Evolutionary conservation across 2,797 vertebrate genomes (phyloP), one percentile per base, ranked within the genome.

Genomic region (Gila robusta): DNA sequence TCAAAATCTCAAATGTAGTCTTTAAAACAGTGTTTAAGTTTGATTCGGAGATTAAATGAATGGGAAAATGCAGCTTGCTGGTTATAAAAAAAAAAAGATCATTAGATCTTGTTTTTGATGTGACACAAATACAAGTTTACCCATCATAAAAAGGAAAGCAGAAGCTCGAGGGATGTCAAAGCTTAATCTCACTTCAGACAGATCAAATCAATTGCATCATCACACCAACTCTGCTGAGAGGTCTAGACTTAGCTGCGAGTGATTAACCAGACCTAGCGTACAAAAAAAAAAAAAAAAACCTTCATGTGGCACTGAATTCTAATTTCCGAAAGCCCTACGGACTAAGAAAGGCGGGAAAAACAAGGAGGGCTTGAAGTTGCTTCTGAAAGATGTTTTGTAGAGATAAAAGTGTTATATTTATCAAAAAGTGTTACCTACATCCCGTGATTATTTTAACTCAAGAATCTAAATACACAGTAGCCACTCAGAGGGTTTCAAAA

Each of bases 261-360:
- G 86, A 90, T 89, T 79, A 79, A 79, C 80, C 86, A 87, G 78
- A 89, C 78, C 59, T 86, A 66, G 69, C 77, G 83, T 81, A 54
- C 86, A 35, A 83, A 64, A 21, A n/a, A 32, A 47, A 78, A 62
- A 28, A 88, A 39, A 77, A 76, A 44, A 89, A 79, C 54, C 35
- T 77, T 12, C 41, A 88, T 73, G 82, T 76, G 79, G 82, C 83
- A 88, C 49, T 85, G 88, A 83, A 87, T 87, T 88, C 67, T 82
- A 84, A 89, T 91, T 89, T 86, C 79, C 78, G 69, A 90, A 88
- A 84, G 85, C 87, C 82, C 86, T 85, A 39, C 19, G 76, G 79
- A 89, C 86, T 86, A 88, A 90, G 69, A 78, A 86, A 85, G 8
- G 32, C 21, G 49, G 64, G 66, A 80, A 83, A 89, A 84, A 73